Evolutionary conservation across 2,888 invertebrate species (phyloP), one percentile per base, ranked within the genome.

Genomic region (Clitarchus hookeri): DNA sequence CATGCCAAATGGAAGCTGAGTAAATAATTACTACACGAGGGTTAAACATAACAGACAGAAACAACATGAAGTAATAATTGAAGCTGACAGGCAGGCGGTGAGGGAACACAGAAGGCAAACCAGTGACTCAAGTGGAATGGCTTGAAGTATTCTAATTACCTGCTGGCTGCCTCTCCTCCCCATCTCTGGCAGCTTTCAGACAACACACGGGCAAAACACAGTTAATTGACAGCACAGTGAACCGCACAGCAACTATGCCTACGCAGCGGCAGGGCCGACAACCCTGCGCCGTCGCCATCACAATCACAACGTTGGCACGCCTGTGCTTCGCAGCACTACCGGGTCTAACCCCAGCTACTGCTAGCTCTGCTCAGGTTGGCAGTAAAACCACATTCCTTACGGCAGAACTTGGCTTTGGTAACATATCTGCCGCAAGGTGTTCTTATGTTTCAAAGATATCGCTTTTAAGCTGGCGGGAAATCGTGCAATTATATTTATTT

Each of bases 81-180:
- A 8, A 65, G 65, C 0, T 9, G 65, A 65, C 19, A 65, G 0
- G 1, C 19, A 65, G 23, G 65, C n/a, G 65, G 23, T 23, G 65
- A 53, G 6, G 19, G 19, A 12, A 53, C 53, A 53, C 65, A n/a
- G 65, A n/a, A 65, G 65, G 65, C 65, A 65, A 23, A 19, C n/a
- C 23, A 65, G 19, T 9, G n/a, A 23, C 65, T 23, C 2, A 65
- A 65, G 65, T n/a, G 19, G 8, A 23, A 23, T 23, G 65, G 65
- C 16, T 19, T n/a, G 13, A 65, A 65, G 23, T 65, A 65, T 12
- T 65, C 65, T 23, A 65, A 83, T 87, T 94, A 95, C 95, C 95
- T 94, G 94, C 94, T 90, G 94, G 94, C 90, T 93, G 92, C 91
- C 94, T 92, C 91, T 94, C 94, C 91, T 95, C 94, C 90, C 94